These are phyloP conservation scores for Epizoanthus illoricatus DNA, from an alignment of 92 coral and sea anemone species.

Conservation along the genomic window DNA sequence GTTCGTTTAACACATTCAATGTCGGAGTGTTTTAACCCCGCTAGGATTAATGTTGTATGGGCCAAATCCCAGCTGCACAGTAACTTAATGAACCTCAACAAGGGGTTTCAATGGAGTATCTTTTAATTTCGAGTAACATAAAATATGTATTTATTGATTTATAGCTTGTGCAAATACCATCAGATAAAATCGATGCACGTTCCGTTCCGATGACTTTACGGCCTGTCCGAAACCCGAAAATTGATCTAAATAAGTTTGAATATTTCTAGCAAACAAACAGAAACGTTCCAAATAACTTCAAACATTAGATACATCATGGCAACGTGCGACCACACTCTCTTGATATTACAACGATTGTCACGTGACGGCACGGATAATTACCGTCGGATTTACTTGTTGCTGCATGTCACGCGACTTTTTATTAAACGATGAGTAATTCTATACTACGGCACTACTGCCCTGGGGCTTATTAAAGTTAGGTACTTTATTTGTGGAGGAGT, in stretches of 20 bases:
- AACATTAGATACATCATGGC: too few relatives aligned
- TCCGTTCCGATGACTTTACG: background rate
- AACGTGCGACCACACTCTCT: too few relatives aligned
- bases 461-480: too few relatives aligned
- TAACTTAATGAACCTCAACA: slow-evolving; percentile 6
- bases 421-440: too few relatives aligned
- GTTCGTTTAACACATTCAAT: slow-evolving; percentile 19
- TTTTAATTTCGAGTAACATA: slow-evolving; percentile 6
- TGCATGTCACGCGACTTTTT: too few relatives aligned
- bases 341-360: too few relatives aligned
- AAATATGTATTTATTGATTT: background rate
- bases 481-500: too few relatives aligned
- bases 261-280: background rate
- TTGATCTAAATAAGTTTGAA: background rate
- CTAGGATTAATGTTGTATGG: background rate
- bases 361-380: too few relatives aligned
- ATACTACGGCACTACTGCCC: too few relatives aligned
- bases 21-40: background rate
- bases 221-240: background rate
- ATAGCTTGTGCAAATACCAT: slow-evolving; percentile 9
- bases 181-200: too few relatives aligned
- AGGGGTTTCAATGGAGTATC: background rate
- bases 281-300: background rate
- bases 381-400: too few relatives aligned
- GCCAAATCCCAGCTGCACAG: background rate